Percentiles rank a stretch among this genome's conserved stretches.
These are phyloP conservation scores for Polydrusus pterygomalis DNA, from an alignment of 2,888 invertebrate species.

Conservation along the genomic window DNA sequence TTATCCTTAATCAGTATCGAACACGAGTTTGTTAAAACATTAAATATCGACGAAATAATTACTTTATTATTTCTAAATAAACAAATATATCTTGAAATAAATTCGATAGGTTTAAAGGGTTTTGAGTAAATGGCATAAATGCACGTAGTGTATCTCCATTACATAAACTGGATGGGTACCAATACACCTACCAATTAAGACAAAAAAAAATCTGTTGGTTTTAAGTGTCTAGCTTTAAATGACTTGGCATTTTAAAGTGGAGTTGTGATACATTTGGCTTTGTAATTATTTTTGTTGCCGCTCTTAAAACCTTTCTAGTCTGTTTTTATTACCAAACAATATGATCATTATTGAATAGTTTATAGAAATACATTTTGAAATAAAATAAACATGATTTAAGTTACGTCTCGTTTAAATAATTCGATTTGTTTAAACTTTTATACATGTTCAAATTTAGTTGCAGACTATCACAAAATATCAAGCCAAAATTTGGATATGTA, in stretches of 20 bases:
- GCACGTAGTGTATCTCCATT: slow-evolving; percentile 7
- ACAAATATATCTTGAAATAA: no score
- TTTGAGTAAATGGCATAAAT: no score
- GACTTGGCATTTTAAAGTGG: slow-evolving; percentile 25
- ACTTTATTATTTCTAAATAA: no score
- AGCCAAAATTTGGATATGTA: no score
- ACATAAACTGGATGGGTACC: slow-evolving; percentile 11
- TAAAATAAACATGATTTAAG: background rate
- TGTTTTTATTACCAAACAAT: slow-evolving; percentile 15
- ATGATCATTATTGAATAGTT: slow-evolving; percentile 12
- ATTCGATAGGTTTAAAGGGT: no score
- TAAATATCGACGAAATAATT: no score
- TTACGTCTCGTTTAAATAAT: background rate
- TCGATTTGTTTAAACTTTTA: background rate
- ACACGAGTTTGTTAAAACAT: no score
- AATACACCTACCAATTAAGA: slow-evolving; percentile 21
- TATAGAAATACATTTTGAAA: slow-evolving; percentile 14
- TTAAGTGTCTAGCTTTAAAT: slow-evolving; percentile 21
- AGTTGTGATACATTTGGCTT: slow-evolving; percentile 22
- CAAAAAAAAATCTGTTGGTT: slow-evolving; percentile 15
- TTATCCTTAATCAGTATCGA: no score
- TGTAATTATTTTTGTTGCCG: slow-evolving; percentile 18
- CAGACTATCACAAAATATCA: no score
- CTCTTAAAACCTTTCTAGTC: slow-evolving; percentile 9
- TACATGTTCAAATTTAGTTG: no score